These are phyloP conservation scores for Teleopsis dalmanni DNA, from an alignment of 1,140 invertebrate species.

Conservation along the genomic window DNA sequence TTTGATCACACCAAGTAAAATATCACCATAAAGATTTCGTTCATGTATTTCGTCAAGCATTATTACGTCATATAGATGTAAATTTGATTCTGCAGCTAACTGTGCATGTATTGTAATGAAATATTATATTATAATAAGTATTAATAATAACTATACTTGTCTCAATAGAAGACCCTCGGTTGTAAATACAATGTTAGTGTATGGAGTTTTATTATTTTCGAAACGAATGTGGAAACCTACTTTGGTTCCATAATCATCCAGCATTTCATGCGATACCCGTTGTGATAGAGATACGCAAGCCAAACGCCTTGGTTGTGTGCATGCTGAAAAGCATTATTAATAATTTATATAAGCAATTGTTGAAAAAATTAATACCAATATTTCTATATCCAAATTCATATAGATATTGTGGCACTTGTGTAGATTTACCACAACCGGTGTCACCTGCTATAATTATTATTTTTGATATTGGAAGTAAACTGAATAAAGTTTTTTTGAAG, in stretches of 20 bases:
- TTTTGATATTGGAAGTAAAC: slow-evolving; percentile 61
- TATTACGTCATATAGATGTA: slow-evolving; percentile 74
- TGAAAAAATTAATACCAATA: no score
- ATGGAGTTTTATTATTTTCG: slow-evolving; percentile 82
- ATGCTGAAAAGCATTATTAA: no score
- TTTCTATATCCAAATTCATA: slow-evolving; percentile 75
- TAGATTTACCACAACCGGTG: slow-evolving; percentile 97
- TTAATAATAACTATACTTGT: slow-evolving; percentile 53
- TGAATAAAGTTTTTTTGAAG: slow-evolving; percentile 62
- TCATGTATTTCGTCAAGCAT: slow-evolving; percentile 96
- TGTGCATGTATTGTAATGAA: slow-evolving; percentile 19
- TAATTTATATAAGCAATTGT: no score
- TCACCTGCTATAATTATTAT: slow-evolving; percentile 84
- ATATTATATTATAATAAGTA: background rate
- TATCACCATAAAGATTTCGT: slow-evolving; percentile 90
- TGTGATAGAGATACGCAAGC: slow-evolving; percentile 92
- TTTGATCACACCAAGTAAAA: slow-evolving; percentile 86
- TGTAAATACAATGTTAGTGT: slow-evolving; percentile 90
- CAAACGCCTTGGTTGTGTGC: slow-evolving; percentile 92
- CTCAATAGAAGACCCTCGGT: slow-evolving; percentile 91
- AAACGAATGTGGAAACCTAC: slow-evolving; percentile 97
- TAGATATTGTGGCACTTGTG: slow-evolving; percentile 88
- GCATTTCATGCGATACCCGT: slow-evolving; percentile 86
- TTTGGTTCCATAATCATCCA: slow-evolving; percentile 77
- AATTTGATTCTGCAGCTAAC: slow-evolving; percentile 51